A percentile compares a stretch with the other conserved stretches of the same genome.
These are phyloP conservation scores for Battus philenor DNA, from an alignment of 1,140 invertebrate genomes.

Conservation along the genomic window DNA sequence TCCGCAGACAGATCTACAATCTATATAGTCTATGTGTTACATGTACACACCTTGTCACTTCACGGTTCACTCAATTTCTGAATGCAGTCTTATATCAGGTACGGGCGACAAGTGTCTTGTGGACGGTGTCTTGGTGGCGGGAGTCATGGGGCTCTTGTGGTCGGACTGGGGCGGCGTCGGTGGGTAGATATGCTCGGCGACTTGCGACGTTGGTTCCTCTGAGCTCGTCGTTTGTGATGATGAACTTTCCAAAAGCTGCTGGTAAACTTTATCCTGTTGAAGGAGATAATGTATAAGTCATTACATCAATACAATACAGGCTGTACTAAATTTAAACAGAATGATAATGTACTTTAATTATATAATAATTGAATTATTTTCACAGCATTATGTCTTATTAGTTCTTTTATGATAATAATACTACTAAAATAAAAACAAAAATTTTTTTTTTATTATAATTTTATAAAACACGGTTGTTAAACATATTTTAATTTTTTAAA, in stretches of 20 bases:
- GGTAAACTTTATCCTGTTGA: constrained; percentile 46
- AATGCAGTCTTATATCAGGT: constrained; percentile 17
- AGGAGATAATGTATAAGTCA: constrained; percentile 10
- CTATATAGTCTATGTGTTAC: neutral
- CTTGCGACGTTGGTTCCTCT: constrained; percentile 20
- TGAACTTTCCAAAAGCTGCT: constrained; percentile 17
- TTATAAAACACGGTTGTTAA: too few relatives aligned
- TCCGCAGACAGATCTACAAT: neutral
- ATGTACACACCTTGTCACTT: neutral
- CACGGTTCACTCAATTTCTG: constrained; percentile 19
- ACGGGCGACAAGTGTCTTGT: constrained; percentile 20
- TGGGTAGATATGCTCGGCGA: constrained; percentile 40
- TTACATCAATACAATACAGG: too few relatives aligned
- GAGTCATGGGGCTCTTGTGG: constrained; percentile 58
- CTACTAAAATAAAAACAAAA: too few relatives aligned
- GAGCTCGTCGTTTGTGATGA: neutral
- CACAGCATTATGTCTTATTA: too few relatives aligned
- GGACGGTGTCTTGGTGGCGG: constrained; percentile 47
- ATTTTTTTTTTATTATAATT: too few relatives aligned
- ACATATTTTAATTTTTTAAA: too few relatives aligned
- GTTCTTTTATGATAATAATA: too few relatives aligned
- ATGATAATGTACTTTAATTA: too few relatives aligned
- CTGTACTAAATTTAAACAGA: too few relatives aligned
- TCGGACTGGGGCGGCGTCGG: constrained; percentile 63
- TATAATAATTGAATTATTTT: too few relatives aligned